Base-by-base conservation (phyloP, 2,113 vertebrate species). In the Vimba vimba region DNA sequence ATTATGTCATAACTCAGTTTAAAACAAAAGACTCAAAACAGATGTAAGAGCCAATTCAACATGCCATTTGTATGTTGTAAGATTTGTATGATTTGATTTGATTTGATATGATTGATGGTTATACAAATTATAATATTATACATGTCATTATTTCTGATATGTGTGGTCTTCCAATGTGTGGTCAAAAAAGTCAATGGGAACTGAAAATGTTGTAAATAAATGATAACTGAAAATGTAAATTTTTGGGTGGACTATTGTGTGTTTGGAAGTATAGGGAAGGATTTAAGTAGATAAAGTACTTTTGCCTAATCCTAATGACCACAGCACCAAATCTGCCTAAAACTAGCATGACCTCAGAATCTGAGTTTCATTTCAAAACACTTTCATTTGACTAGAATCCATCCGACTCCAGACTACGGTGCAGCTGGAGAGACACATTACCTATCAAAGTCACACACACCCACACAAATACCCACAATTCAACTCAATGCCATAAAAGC, bases 401-500 rank as follows among this genome's bases (percentile, higher is more conserved):
- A 80, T 81, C 71, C 9, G 71, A 86, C 66, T 79, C 23, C 52
- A 79, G 30, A 82, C 27, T 21, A 68, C 15, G 15, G 43, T 45
- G 2, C 62, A 68, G 43, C 80, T 82, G 62, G 43, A 66, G 36
- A 69, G 30, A 17, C 69, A 71, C 82, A 87, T 57, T 86, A 36
- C 81, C 60, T 8, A 60, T 76, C 69, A 74, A 55, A 74, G 36
- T 81, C 43, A 47, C 78, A 79, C 79, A 85, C 45, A 52, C 30
- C 68, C 25, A 79, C 27, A n/a, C 30, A 50, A 76, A 76, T 47
- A 82, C 85, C 57, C 47, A 74, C 59, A 69, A 86, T 88, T 66
- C 83, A 76, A 71, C 60, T 71, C 52, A 55, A 81, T 79, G 80
- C 50, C 82, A 86, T 80, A 60, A 86, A 79, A 50, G 10, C 50